Percentiles rank a stretch among this genome's conserved stretches.
phyloP scores from a whole-genome alignment of 2,113 vertebrate species.

The Sphaerodactylus townsendi region DNA sequence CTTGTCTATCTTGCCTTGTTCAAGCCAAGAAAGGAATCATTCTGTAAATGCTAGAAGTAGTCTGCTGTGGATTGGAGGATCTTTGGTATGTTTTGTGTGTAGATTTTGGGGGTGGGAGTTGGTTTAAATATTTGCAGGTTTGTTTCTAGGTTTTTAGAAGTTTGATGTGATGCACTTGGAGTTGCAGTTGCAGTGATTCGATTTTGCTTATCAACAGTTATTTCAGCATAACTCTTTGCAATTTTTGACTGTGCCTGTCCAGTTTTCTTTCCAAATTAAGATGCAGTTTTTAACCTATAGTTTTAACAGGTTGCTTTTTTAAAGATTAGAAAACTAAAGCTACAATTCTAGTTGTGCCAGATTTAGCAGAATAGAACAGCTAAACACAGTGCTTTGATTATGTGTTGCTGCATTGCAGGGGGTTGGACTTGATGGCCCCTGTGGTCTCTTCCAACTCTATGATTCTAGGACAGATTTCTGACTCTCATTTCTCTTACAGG shows the following conservation, averaged over 20 bases:
- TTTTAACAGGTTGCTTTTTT: background rate
- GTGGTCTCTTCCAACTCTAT: no score
- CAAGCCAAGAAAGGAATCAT: background rate
- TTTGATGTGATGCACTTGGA: background rate
- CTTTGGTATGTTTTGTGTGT: background rate
- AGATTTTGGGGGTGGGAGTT: no score
- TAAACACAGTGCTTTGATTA: no score
- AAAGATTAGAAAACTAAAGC: background rate
- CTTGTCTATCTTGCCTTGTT: background rate
- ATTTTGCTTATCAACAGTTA: background rate
- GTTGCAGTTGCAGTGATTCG: background rate
- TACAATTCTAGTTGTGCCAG: background rate
- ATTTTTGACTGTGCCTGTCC: background rate
- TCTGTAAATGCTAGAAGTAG: background rate
- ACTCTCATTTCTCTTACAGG: constrained; percentile 30
- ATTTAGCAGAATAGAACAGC: background rate
- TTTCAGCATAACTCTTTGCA: background rate
- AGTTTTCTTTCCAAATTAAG: background rate
- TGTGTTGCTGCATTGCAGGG: no score
- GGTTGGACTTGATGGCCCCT: no score
- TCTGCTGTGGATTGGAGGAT: background rate
- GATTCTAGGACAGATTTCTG: background rate
- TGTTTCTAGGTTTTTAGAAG: background rate
- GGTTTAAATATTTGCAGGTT: background rate
- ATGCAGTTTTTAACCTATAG: background rate